Conservation (phyloP, 2,113 vertebrate genomes). For the Grammomys dolichurus region DNA sequence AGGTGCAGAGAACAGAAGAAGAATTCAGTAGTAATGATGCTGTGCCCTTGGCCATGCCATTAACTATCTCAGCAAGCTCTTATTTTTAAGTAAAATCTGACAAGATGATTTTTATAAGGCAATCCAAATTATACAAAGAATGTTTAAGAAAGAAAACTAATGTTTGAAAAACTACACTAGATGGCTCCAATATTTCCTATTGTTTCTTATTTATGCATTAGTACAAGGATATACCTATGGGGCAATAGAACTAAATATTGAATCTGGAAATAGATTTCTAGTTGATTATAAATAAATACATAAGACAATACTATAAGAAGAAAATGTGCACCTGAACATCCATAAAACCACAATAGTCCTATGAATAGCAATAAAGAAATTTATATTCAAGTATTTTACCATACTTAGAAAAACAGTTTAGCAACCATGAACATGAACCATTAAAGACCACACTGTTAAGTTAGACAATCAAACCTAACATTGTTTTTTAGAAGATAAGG, state of each 20-base stretch:
- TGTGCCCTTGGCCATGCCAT: not conserved
- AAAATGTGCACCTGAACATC: not conserved
- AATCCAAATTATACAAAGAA: not conserved
- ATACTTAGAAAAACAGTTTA: not conserved
- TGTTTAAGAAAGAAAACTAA: not conserved
- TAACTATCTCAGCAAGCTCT: not conserved
- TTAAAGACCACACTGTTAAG: not conserved
- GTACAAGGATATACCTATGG: not conserved
- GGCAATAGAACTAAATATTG: not conserved
- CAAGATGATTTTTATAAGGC: conserved; percentile 12
- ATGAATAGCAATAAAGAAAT: not conserved
- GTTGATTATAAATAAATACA: not conserved
- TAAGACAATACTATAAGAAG: not conserved
- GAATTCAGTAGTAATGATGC: not conserved
- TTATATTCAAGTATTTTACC: not conserved
- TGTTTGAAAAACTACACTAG: not conserved
- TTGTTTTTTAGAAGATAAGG: not conserved
- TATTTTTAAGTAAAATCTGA: not conserved
- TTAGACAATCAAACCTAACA: not conserved
- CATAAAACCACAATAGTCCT: not conserved
- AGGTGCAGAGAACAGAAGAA: not conserved
- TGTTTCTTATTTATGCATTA: not conserved
- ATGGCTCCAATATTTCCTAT: not conserved
- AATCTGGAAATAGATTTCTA: not conserved
- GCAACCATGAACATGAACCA: not conserved